Conservation (phyloP, 2,113 vertebrate species). For the Poeciliopsis occidentalis region DNA sequence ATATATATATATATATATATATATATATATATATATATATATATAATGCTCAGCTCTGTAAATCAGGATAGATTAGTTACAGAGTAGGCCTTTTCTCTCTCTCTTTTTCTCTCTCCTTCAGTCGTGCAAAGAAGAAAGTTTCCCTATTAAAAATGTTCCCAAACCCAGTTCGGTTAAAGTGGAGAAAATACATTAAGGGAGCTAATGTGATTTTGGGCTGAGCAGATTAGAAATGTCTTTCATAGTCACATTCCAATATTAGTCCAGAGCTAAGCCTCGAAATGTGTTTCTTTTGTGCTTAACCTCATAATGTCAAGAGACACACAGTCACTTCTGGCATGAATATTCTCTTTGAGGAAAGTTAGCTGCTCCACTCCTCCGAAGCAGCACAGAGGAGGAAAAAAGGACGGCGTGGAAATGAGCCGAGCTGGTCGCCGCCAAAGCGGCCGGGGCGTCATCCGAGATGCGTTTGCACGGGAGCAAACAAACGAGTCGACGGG, state of each 20-base stretch:
- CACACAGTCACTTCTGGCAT: constrained; percentile 67
- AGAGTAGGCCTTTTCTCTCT: constrained; percentile 39
- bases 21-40: background rate
- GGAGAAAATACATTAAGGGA: constrained; percentile 75
- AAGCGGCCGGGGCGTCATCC: background rate
- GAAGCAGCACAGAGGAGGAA: constrained; percentile 33
- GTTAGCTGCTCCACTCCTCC: constrained; percentile 45
- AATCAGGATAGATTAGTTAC: constrained; percentile 63
- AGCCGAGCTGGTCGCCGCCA: constrained; percentile 3
- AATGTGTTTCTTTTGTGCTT: constrained; percentile 79
- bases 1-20: background rate
- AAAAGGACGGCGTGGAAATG: constrained; percentile 28
- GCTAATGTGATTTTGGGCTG: constrained; percentile 81
- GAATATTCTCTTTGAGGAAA: constrained; percentile 60
- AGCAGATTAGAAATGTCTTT: constrained; percentile 84
- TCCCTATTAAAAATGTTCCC: constrained; percentile 70
- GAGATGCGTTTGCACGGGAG: background rate
- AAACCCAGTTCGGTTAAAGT: constrained; percentile 62
- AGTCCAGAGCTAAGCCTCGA: constrained; percentile 77
- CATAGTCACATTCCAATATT: constrained; percentile 81
- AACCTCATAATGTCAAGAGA: constrained; percentile 83
- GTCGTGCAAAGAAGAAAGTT: constrained; percentile 51
- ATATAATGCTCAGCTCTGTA: constrained; percentile 29
- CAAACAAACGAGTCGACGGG: constrained; percentile 56
- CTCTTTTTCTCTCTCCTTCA: constrained; percentile 11